Percentiles rank a stretch among this genome's conserved stretches.
phyloP scores from a whole-genome alignment of 2,888 invertebrate genomes.

The Scaptomyza tumidula region DNA sequence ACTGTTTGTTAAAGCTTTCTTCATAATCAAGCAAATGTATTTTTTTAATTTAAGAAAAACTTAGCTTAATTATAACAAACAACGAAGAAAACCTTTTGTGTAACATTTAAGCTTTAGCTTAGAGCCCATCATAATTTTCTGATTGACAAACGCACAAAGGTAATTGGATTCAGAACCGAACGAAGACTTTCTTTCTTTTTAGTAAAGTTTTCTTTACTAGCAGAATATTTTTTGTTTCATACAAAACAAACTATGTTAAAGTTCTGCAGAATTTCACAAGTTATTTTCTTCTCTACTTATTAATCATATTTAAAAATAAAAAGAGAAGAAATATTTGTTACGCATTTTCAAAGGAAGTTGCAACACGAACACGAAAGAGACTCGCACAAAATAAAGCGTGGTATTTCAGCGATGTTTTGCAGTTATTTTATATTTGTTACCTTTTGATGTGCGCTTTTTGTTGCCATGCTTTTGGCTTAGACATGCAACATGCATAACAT shows the following conservation, averaged over 20 bases:
- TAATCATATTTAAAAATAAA: neutral
- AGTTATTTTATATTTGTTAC: slow-evolving; percentile 10
- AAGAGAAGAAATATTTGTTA: too few relatives aligned
- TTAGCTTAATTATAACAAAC: too few relatives aligned
- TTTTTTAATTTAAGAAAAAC: too few relatives aligned
- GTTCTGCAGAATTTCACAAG: neutral
- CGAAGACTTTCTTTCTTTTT: neutral
- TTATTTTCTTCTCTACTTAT: neutral
- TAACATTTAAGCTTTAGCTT: neutral
- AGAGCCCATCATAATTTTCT: neutral
- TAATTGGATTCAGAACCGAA: neutral
- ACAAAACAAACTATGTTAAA: neutral
- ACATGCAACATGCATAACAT: slow-evolving; percentile 61
- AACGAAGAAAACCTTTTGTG: neutral
- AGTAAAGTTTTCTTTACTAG: neutral
- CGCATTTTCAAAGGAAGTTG: slow-evolving; percentile 2
- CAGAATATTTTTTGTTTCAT: neutral
- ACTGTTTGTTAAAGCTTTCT: too few relatives aligned
- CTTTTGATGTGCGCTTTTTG: slow-evolving; percentile 22
- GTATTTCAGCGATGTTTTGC: neutral
- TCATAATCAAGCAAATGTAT: too few relatives aligned
- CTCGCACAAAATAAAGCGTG: neutral
- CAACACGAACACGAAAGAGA: neutral
- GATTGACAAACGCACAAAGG: neutral
- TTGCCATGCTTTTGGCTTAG: slow-evolving; percentile 38